phyloP scores from a whole-genome alignment of 2,113 vertebrate genomes.

The Vireo altiloquus region DNA sequence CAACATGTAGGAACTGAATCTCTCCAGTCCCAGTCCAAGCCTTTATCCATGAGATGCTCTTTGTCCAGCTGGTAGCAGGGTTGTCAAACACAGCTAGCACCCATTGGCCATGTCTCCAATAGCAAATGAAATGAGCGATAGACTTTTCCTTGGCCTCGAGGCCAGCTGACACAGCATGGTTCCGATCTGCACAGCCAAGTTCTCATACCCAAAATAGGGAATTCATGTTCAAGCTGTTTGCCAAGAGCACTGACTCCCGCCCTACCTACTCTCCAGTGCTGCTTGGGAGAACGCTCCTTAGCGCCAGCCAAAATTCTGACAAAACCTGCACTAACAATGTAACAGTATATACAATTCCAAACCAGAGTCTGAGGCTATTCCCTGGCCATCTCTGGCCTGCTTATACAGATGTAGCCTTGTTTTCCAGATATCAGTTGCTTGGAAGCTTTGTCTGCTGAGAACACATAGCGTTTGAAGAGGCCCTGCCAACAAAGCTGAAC shows the following conservation, averaged over 20 bases:
- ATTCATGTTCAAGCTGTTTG: neutral
- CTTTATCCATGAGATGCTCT: neutral
- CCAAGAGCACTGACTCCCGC: neutral
- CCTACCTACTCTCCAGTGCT: fast-evolving
- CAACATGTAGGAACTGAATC: neutral
- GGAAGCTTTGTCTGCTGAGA: neutral
- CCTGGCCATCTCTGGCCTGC: neutral
- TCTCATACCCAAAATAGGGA: neutral
- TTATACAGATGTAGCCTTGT: neutral
- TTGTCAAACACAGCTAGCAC: neutral
- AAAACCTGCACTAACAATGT: neutral
- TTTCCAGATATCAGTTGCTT: neutral
- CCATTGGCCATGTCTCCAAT: neutral
- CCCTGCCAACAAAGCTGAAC: neutral
- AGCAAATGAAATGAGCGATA: neutral
- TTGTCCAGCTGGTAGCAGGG: neutral
- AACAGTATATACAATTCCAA: neutral
- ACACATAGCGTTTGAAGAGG: neutral
- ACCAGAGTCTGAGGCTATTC: neutral
- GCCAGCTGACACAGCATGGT: neutral
- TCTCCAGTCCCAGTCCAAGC: neutral
- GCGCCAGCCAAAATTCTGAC: neutral
- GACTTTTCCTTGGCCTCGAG: neutral
- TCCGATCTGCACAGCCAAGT: neutral
- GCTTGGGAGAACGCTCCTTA: neutral